These are phyloP conservation scores for Pycnonotus jocosus DNA, from an alignment of 2,113 vertebrate species.

Conservation along the genomic window DNA sequence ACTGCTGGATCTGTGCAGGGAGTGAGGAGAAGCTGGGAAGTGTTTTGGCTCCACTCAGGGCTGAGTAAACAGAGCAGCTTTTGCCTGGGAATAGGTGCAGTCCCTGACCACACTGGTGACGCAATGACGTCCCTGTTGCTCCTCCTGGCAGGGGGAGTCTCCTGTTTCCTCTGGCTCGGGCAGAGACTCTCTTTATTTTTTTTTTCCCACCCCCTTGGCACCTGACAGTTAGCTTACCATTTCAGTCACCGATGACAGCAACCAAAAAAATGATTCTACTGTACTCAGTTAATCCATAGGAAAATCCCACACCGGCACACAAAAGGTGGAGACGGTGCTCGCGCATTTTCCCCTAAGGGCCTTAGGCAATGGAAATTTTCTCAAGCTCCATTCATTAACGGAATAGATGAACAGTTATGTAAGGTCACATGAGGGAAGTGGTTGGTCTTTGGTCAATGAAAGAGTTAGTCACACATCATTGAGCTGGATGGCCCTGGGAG, in stretches of 20 bases:
- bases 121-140: background rate
- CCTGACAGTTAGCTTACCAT: background rate
- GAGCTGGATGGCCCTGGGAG: background rate
- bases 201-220: background rate
- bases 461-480: conserved; percentile 11
- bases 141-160: background rate
- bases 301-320: conserved; percentile 2
- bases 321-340: background rate
- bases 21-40: background rate
- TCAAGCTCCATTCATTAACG: conserved; percentile 48
- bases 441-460: conserved; percentile 7
- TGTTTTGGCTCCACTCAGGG: background rate
- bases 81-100: background rate
- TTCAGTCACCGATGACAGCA: background rate
- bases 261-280: conserved; percentile 7
- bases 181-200: background rate
- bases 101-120: background rate
- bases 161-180: background rate
- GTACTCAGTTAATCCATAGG: conserved; percentile 48
- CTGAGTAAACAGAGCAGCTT: background rate
- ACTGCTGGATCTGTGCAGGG: background rate
- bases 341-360: background rate
- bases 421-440: background rate
- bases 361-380: conserved; percentile 61
- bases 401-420: conserved; percentile 36